phyloP scores from a whole-genome alignment of 2,888 invertebrate species.

The Apomyelois bistriatella region DNA sequence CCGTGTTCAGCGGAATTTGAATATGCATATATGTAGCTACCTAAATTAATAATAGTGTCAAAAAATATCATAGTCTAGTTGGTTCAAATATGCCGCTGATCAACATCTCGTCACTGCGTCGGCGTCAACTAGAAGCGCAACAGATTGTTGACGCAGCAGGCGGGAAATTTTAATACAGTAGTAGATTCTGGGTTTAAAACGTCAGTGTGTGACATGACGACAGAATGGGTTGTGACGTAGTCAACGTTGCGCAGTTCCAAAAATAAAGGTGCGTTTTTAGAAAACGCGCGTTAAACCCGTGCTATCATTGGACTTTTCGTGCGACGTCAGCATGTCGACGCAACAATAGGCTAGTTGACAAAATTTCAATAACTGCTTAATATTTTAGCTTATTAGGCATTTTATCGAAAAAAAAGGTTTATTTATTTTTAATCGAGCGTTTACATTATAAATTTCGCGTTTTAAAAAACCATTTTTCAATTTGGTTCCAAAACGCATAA shows the following conservation, averaged over 20 bases:
- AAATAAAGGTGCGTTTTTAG: slow-evolving; percentile 65
- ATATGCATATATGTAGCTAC: neutral
- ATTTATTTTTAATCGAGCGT: too few species aligned
- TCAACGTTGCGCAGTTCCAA: slow-evolving; percentile 49
- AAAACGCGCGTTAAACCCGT: slow-evolving; percentile 55
- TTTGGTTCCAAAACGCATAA: too few species aligned
- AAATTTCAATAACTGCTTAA: too few species aligned
- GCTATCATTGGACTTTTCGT: slow-evolving; percentile 47
- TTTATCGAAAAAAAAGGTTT: too few species aligned
- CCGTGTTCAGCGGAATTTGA: neutral
- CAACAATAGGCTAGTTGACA: too few species aligned
- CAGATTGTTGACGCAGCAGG: slow-evolving; percentile 65
- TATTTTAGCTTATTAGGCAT: too few species aligned
- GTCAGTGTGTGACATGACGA: slow-evolving; percentile 41
- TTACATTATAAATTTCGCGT: too few species aligned
- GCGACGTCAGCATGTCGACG: slow-evolving; percentile 60
- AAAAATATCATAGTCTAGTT: slow-evolving; percentile 8
- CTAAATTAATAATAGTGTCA: neutral
- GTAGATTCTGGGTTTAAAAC: slow-evolving; percentile 27
- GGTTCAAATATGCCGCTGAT: slow-evolving; percentile 47
- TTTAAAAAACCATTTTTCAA: too few species aligned
- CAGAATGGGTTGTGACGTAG: slow-evolving; percentile 37
- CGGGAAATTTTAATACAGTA: slow-evolving; percentile 64
- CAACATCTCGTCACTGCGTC: slow-evolving; percentile 38
- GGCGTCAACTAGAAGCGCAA: slow-evolving; percentile 61